Conservation (phyloP, 2,113 vertebrate species). For the Mystacornis crossleyi region DNA sequence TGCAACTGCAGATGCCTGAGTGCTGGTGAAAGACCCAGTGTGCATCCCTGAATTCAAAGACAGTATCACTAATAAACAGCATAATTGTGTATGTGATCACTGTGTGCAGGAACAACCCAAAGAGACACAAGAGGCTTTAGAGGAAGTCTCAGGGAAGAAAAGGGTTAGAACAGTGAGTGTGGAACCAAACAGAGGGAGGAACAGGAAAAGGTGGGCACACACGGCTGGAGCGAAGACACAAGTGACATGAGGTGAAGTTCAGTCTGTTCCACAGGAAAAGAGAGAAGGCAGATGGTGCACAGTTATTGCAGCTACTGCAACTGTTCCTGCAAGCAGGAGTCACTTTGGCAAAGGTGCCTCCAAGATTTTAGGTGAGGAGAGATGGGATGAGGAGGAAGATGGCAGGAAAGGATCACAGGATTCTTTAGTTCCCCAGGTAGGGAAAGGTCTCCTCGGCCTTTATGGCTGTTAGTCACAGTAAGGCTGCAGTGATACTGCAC, state of each 20-base stretch:
- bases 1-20: neutral
- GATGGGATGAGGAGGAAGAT: neutral
- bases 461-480: fast-evolving
- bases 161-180: neutral
- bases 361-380: neutral
- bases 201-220: neutral
- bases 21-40: neutral
- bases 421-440: neutral
- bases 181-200: neutral
- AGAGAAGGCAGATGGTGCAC: neutral
- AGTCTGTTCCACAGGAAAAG: neutral
- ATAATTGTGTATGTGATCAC: neutral
- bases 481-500: neutral
- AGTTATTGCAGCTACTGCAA: neutral
- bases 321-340: neutral
- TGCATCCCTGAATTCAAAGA: neutral
- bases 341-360: neutral
- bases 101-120: neutral
- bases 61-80: neutral
- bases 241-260: neutral
- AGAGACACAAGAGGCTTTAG: neutral
- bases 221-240: neutral
- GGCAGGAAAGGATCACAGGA: neutral
- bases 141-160: neutral
- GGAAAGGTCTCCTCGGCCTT: neutral